phyloP scores from a whole-genome alignment of 2,888 invertebrate genomes.

The Anticlea derivata region DNA sequence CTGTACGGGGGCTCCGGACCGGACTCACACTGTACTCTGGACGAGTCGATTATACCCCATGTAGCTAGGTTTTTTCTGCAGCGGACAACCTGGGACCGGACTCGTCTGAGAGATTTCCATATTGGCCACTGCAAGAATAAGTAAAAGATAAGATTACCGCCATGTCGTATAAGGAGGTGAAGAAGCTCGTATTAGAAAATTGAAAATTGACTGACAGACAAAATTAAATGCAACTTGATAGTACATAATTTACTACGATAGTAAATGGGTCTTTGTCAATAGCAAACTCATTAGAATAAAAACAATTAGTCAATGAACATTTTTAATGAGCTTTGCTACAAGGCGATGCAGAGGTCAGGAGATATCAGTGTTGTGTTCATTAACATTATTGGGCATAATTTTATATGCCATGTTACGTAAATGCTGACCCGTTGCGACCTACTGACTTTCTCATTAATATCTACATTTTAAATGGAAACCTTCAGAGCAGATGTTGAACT shows the following conservation, averaged over 20 bases:
- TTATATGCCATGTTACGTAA: slow-evolving; percentile 12
- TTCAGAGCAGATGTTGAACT: slow-evolving; percentile 1
- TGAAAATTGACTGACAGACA: too few relatives aligned
- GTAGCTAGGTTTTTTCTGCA: too few relatives aligned
- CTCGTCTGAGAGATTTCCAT: too few relatives aligned
- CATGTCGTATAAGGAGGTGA: too few relatives aligned
- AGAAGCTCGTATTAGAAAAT: too few relatives aligned
- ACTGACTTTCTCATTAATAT: slow-evolving; percentile 11
- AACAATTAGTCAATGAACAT: slow-evolving; percentile 10
- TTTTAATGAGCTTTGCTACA: neutral
- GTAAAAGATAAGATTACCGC: too few relatives aligned
- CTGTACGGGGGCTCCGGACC: too few relatives aligned
- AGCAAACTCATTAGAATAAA: slow-evolving; percentile 15
- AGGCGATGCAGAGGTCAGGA: slow-evolving; percentile 8
- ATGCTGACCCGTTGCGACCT: slow-evolving; percentile 14
- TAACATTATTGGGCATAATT: slow-evolving; percentile 7
- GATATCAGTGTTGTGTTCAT: slow-evolving; percentile 14
- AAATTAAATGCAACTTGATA: neutral
- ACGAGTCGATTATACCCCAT: too few relatives aligned
- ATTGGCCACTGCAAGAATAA: too few relatives aligned
- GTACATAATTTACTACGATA: neutral
- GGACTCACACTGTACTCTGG: too few relatives aligned
- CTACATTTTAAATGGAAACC: slow-evolving; percentile 6
- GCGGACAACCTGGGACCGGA: too few relatives aligned
- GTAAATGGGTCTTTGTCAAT: slow-evolving; percentile 10